Percentiles rank a stretch among this genome's conserved stretches.
These are phyloP conservation scores for Meiosimyza platycephala DNA, from an alignment of 2,888 invertebrate genomes.

Conservation along the genomic window DNA sequence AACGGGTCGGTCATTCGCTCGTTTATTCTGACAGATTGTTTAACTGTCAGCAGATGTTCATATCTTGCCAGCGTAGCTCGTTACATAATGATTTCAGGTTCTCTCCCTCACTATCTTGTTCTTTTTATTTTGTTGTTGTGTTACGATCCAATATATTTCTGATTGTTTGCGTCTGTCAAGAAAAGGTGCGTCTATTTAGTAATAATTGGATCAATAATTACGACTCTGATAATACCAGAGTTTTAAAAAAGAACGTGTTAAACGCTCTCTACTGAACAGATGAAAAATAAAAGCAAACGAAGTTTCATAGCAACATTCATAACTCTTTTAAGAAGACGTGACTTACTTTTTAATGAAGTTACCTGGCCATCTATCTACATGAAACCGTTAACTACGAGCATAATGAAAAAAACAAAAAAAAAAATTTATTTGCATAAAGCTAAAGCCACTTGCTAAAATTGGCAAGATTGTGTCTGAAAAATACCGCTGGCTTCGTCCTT, in stretches of 20 bases:
- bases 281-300: background rate
- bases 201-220: constrained; percentile 56
- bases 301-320: background rate
- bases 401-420: too few species aligned
- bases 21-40: constrained; percentile 50
- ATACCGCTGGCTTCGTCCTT: background rate
- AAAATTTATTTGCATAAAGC: too few species aligned
- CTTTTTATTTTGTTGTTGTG: constrained; percentile 6
- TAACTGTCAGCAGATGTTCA: constrained; percentile 48
- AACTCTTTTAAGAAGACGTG: background rate
- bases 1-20: constrained; percentile 14
- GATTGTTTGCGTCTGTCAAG: constrained; percentile 33
- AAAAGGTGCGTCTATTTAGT: constrained; percentile 46
- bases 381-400: too few species aligned
- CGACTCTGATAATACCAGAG: constrained; percentile 34
- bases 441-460: too few species aligned
- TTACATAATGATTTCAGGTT: constrained; percentile 55
- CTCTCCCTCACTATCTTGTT: constrained; percentile 27
- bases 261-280: constrained; percentile 4
- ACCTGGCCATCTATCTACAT: background rate
- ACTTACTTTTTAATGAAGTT: constrained; percentile 15
- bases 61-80: constrained; percentile 41
- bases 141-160: constrained; percentile 37
- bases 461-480: too few species aligned
- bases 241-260: constrained; percentile 22